These are phyloP conservation scores for Helicoverpa zea DNA, from an alignment of 1,140 invertebrate genomes.

Conservation along the genomic window DNA sequence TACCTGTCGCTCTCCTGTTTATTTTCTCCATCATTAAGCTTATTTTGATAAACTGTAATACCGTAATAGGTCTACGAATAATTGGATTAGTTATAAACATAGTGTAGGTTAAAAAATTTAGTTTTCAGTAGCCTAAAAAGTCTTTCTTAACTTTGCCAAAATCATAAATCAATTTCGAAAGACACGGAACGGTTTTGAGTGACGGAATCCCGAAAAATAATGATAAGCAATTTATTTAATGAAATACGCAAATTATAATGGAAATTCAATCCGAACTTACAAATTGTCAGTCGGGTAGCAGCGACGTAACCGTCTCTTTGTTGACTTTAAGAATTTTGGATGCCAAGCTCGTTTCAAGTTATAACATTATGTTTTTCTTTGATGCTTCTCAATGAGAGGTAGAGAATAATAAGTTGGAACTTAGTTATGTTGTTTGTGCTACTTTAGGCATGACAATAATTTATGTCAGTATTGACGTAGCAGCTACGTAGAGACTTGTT, in stretches of 20 bases:
- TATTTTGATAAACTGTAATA: constrained; percentile 8
- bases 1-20: constrained; percentile 7
- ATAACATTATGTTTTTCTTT: constrained; percentile 4
- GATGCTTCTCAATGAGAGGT: neutral
- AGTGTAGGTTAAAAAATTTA: neutral
- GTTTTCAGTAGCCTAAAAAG: neutral
- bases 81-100: neutral
- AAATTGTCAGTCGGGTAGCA: neutral
- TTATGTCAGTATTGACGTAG: neutral
- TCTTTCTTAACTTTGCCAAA: neutral
- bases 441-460: neutral
- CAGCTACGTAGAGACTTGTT: neutral
- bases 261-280: neutral
- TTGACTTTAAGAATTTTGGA: neutral
- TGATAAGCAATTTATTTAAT: neutral
- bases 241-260: neutral
- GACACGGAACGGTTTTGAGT: too few species aligned
- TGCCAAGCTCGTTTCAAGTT: neutral
- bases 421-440: neutral
- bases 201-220: neutral
- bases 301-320: neutral
- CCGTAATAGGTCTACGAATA: constrained; percentile 26
- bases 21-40: constrained; percentile 11
- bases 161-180: too few species aligned
- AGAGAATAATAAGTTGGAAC: constrained; percentile 11